Percentiles rank a stretch among this genome's conserved stretches.
phyloP scores from a whole-genome alignment of 2,113 vertebrate genomes.

The Sylvietta virens region DNA sequence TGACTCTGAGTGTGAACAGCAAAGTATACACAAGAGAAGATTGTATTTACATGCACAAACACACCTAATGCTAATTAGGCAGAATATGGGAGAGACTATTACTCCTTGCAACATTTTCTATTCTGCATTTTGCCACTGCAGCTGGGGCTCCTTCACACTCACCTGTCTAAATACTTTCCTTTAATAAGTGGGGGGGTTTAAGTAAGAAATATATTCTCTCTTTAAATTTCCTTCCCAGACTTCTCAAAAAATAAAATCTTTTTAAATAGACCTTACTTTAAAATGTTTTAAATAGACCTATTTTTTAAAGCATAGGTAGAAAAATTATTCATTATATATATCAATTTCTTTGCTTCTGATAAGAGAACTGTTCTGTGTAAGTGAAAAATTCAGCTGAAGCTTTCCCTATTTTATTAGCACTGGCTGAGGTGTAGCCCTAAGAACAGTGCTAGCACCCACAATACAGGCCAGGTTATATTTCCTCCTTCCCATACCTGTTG shows the following conservation, averaged over 20 bases:
- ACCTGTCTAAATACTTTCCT: background rate
- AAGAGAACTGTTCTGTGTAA: background rate
- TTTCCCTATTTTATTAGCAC: background rate
- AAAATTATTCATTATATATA: background rate
- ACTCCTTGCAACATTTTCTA: background rate
- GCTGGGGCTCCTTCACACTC: background rate
- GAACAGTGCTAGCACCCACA: background rate
- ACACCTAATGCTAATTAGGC: background rate
- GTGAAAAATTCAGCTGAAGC: background rate
- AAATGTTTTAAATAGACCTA: background rate
- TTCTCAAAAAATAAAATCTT: background rate
- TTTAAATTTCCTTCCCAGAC: background rate
- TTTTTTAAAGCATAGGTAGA: background rate
- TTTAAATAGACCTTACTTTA: background rate
- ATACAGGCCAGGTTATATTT: background rate
- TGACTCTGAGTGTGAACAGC: background rate
- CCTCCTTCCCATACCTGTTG: background rate
- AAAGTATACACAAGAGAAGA: background rate
- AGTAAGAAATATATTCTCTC: background rate
- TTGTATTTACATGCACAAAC: background rate
- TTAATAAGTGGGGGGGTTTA: background rate
- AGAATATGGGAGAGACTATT: background rate
- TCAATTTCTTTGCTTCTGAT: background rate
- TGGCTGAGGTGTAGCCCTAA: background rate
- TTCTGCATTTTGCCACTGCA: background rate